Percentiles rank a stretch among this genome's conserved stretches.
Conservation (phyloP, 2,888 invertebrate genomes). For the Eurytoma californica region DNA sequence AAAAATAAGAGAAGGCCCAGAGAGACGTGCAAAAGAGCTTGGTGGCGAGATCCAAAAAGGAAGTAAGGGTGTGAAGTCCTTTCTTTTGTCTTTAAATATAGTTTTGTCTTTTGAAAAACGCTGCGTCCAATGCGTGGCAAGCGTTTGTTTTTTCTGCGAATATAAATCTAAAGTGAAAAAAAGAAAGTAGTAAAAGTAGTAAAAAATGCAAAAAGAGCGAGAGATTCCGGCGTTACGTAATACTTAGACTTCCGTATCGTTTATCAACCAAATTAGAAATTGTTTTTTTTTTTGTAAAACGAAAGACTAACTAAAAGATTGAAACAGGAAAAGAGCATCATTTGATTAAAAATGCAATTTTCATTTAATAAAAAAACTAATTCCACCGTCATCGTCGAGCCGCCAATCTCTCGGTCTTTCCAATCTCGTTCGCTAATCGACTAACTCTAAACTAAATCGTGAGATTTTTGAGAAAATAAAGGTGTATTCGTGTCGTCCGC, state of each 20-base stretch:
- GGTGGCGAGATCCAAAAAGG: slow-evolving; percentile 33
- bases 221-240: slow-evolving; percentile 10
- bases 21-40: slow-evolving; percentile 50
- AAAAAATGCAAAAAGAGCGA: slow-evolving; percentile 39
- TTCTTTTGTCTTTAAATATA: slow-evolving; percentile 19
- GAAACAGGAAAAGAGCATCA: slow-evolving; percentile 1
- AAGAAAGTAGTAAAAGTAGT: slow-evolving; percentile 46
- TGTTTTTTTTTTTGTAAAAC: not conserved
- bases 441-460: slow-evolving; percentile 34
- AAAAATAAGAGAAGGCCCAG: slow-evolving; percentile 19
- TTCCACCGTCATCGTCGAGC: not conserved
- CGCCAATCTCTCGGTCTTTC: slow-evolving; percentile 24
- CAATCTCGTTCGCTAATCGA: slow-evolving; percentile 16
- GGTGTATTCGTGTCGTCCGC: not conserved
- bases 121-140: slow-evolving; percentile 50
- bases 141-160: slow-evolving; percentile 29
- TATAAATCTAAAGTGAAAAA: slow-evolving; percentile 51
- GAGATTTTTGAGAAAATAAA: slow-evolving; percentile 17
- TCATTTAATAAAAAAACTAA: too few relatives aligned
- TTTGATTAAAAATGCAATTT: not conserved
- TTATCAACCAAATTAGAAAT: not conserved
- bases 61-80: slow-evolving; percentile 24
- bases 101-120: not conserved
- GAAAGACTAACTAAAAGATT: not conserved
- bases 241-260: not conserved